Percentiles rank a stretch among this genome's conserved stretches.
phyloP scores from a whole-genome alignment of 1,140 invertebrate species.

The Dreissena rostriformis region DNA sequence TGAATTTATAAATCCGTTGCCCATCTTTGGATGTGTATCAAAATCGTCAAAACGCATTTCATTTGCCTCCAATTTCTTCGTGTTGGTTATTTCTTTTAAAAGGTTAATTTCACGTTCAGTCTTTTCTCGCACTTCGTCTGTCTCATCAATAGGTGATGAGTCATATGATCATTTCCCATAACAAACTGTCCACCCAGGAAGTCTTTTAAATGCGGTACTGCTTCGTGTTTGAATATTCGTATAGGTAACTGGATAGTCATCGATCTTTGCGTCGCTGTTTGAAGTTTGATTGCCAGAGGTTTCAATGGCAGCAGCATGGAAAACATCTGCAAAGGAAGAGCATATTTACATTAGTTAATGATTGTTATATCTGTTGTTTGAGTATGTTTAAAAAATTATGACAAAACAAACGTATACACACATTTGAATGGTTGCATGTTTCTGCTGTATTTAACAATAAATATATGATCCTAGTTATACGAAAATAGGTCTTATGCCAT shows the following conservation, averaged over 20 bases:
- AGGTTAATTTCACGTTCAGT: neutral
- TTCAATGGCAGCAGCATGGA: too few species aligned
- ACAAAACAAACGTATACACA: too few species aligned
- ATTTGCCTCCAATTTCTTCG: neutral
- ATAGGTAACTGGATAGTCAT: neutral
- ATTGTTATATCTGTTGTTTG: too few species aligned
- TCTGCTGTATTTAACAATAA: too few species aligned
- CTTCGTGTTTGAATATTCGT: neutral
- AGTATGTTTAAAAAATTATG: too few species aligned
- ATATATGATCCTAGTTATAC: too few species aligned
- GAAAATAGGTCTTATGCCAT: too few species aligned
- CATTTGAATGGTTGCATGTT: too few species aligned
- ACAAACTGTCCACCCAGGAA: slow-evolving; percentile 23
- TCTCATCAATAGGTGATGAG: neutral
- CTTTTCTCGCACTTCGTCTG: neutral
- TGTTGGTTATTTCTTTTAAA: neutral
- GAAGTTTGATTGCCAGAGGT: too few species aligned
- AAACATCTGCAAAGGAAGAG: too few species aligned
- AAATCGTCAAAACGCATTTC: neutral
- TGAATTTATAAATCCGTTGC: neutral
- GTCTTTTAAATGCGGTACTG: slow-evolving; percentile 10
- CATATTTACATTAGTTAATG: too few species aligned
- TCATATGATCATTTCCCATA: slow-evolving; percentile 32
- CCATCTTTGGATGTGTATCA: neutral
- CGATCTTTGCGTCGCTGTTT: too few species aligned